Evolutionary conservation across 1,140 invertebrate species (phyloP).

Genomic region (Drosophila seguyi): DNA sequence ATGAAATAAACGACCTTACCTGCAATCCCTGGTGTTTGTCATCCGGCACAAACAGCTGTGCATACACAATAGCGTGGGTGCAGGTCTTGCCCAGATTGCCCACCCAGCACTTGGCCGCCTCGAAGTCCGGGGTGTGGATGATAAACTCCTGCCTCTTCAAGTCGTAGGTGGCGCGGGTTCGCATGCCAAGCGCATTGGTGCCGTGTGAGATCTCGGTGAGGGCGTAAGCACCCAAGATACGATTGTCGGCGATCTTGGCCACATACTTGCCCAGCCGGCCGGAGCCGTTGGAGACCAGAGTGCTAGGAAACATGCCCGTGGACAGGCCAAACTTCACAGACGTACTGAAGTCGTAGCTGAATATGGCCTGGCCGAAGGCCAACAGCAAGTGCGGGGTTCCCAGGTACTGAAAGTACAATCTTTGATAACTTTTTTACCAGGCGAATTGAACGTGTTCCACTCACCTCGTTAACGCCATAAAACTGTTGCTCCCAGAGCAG

Average conservation of each 20-base stretch:
- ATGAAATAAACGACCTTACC: not conserved
- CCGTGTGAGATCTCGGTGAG: conserved; percentile 95
- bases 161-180: conserved; percentile 93
- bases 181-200: conserved; percentile 93
- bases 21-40: conserved; percentile 92
- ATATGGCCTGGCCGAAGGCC: conserved; percentile 87
- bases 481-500: conserved; percentile 89
- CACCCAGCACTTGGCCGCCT: conserved; percentile 94
- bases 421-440: not conserved
- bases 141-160: conserved; percentile 91
- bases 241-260: conserved; percentile 86
- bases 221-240: conserved; percentile 91
- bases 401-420: conserved; percentile 84
- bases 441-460: conserved; percentile 49
- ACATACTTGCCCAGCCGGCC: conserved; percentile 88
- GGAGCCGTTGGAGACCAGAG: conserved; percentile 87
- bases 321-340: conserved; percentile 88
- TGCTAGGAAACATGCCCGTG: conserved; percentile 87
- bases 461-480: conserved; percentile 87
- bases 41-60: conserved; percentile 92
- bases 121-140: conserved; percentile 92
- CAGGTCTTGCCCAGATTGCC: conserved; percentile 90
- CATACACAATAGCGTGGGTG: conserved; percentile 94
- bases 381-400: conserved; percentile 85
- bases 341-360: conserved; percentile 90